Evolutionary conservation across 2,113 vertebrate species (phyloP).

Genomic region (Lonchura striata): DNA sequence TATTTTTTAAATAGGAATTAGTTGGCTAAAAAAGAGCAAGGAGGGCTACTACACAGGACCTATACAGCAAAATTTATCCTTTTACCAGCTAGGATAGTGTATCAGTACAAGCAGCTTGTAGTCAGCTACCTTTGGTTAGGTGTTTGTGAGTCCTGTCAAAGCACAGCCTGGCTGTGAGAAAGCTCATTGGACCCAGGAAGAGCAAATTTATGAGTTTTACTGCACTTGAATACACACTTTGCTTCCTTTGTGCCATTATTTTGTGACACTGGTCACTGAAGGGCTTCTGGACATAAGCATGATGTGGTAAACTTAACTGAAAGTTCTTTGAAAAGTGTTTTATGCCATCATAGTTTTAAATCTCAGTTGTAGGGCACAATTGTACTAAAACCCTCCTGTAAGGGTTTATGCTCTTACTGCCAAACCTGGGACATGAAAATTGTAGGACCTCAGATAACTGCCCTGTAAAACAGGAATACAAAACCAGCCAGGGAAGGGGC

Average conservation of each 20-base stretch:
- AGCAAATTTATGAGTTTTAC: not conserved
- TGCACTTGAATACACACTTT: not conserved
- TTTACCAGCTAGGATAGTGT: not conserved
- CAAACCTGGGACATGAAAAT: not conserved
- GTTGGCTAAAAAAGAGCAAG: not conserved
- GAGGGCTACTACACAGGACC: not conserved
- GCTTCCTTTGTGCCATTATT: not conserved
- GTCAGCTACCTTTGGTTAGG: not conserved
- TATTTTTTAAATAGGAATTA: not conserved
- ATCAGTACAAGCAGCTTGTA: not conserved
- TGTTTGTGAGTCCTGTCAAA: not conserved
- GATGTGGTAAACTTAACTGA: not conserved
- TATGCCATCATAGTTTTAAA: not conserved
- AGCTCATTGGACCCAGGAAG: not conserved
- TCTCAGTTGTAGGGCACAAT: not conserved
- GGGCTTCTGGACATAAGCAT: not conserved
- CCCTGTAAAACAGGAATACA: not conserved
- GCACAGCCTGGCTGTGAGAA: not conserved
- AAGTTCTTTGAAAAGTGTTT: not conserved
- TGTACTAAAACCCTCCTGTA: not conserved
- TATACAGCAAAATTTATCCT: not conserved
- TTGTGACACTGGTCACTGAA: not conserved
- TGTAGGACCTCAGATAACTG: not conserved
- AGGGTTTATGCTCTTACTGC: not conserved
- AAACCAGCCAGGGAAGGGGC: not conserved